Evolutionary conservation across 1,140 invertebrate genomes (phyloP).

Genomic region (Drosophila mauritiana): DNA sequence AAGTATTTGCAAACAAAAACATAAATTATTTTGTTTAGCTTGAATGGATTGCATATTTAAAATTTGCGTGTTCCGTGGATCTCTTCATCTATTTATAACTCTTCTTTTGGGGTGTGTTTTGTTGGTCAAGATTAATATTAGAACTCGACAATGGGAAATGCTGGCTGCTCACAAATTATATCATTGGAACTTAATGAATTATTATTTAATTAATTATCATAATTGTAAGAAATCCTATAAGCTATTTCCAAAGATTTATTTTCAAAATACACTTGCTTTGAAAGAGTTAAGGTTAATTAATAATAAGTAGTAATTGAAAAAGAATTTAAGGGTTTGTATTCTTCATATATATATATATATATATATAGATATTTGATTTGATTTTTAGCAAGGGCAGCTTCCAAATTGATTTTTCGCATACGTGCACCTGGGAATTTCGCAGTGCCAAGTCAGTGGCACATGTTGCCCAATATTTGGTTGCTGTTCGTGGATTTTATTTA

Average conservation of each 20-base stretch:
- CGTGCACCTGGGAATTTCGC: constrained; percentile 32
- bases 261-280: too few relatives aligned
- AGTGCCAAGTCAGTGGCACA: constrained; percentile 20
- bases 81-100: constrained; percentile 26
- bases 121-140: constrained; percentile 54
- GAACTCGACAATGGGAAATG: constrained; percentile 11
- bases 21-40: constrained; percentile 71
- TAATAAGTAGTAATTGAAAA: too few relatives aligned
- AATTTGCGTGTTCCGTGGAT: constrained; percentile 32
- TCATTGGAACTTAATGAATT: too few relatives aligned
- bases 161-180: too few relatives aligned
- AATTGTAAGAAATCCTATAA: too few relatives aligned
- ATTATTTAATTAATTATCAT: too few relatives aligned
- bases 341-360: too few relatives aligned
- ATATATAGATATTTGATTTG: too few relatives aligned
- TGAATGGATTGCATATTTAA: constrained; percentile 53
- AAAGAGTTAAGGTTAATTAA: too few relatives aligned
- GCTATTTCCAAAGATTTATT: too few relatives aligned
- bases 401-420: background rate
- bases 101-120: constrained; percentile 32
- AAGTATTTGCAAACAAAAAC: constrained; percentile 82
- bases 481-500: constrained; percentile 11
- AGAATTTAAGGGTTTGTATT: too few relatives aligned
- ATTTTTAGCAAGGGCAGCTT: too few relatives aligned
- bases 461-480: constrained; percentile 31